Evolutionary conservation across 2,113 vertebrate genomes (phyloP), one percentile per base, ranked within the genome.

Genomic region (Brachyhypopomus occidentalis): DNA sequence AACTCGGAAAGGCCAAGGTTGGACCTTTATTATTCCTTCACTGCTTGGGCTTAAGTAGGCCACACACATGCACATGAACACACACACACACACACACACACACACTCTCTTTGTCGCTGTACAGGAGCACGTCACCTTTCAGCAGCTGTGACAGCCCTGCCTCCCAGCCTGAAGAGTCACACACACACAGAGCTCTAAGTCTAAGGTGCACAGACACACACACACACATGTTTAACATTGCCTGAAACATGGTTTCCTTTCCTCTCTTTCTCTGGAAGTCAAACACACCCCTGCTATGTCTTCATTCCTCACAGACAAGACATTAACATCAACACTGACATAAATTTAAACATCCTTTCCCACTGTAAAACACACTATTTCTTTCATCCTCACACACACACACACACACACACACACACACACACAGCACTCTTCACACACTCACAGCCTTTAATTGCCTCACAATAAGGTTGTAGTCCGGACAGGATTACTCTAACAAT

Each of bases 401-500:
- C 27, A 73, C 67, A 64, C 70, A 78, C 78, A 80, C 72, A 60
- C 82, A 84, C 60, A 84, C 76, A 81, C 59, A 60, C n/a, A 60
- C 78, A 77, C 77, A 75, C 80, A 58, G 74, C 71, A 56, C 83
- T 75, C 86, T 78, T 76, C 34, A 72, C 75, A 74, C 77, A 83
- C 79, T 81, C 66, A 67, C 83, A 77, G 59, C 36, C 64, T 84
- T 79, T 85, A 87, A 86, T 87, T 85, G 86, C 55, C 59, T 67
- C 73, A 87, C 86, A 89, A 89, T 86, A 62, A 83, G 71, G 48
- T 78, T 72, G 77, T 81, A 85, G 79, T 84, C 83, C 75, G 78
- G 83, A 71, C 70, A 79, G 79, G 81, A 85, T 83, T 85, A 84
- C 14, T 63, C 66, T 55, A 82, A 88, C 82, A 87, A 87, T 87